These are phyloP conservation scores for Phainopepla nitens DNA, from an alignment of 2,113 vertebrate species.

Conservation along the genomic window DNA sequence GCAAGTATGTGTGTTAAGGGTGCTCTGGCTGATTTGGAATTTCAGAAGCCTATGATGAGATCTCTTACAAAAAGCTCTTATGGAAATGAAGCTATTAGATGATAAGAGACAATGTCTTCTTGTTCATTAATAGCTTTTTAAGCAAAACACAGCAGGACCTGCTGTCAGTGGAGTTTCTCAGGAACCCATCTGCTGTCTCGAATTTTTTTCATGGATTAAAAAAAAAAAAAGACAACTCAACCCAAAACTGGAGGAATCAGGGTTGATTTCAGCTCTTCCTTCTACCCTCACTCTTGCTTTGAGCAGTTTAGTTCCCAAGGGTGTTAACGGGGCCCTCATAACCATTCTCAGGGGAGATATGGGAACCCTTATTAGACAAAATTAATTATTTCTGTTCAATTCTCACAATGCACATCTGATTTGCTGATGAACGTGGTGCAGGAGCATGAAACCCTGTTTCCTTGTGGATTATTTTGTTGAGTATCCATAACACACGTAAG, in stretches of 20 bases:
- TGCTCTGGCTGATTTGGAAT: not conserved
- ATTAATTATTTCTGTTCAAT: not conserved
- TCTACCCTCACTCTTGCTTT: not conserved
- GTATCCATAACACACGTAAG: accelerated
- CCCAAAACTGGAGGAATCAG: not conserved
- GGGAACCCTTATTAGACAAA: not conserved
- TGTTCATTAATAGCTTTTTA: not conserved
- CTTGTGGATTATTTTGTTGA: not conserved
- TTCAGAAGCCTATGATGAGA: not conserved
- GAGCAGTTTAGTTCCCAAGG: not conserved
- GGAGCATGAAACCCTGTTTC: not conserved
- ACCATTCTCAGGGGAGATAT: not conserved
- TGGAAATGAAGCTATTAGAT: not conserved
- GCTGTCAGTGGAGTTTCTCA: not conserved
- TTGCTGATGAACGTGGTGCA: not conserved
- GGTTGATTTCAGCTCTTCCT: not conserved
- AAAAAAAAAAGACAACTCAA: not conserved
- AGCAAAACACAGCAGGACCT: not conserved
- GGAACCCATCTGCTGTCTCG: not conserved
- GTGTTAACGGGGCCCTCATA: not conserved
- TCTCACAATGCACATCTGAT: not conserved
- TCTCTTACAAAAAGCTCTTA: not conserved
- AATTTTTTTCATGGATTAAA: not conserved
- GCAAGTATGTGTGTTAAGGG: not conserved
- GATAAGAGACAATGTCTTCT: not conserved